A percentile compares a stretch with the other conserved stretches of the same genome.
phyloP scores from a whole-genome alignment of 1,140 invertebrate genomes.

The Saccostrea glomerata region DNA sequence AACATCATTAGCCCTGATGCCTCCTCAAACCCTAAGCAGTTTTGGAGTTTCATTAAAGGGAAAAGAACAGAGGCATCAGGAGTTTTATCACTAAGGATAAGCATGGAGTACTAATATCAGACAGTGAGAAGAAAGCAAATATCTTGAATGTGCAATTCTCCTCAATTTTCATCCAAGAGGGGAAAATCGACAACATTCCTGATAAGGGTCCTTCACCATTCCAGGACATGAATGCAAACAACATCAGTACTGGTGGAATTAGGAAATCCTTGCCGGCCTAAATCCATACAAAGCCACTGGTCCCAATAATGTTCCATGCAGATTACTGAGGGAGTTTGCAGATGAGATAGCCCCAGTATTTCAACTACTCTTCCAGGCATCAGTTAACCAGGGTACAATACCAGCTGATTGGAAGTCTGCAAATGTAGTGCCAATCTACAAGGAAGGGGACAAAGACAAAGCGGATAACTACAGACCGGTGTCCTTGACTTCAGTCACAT shows the following conservation, averaged over 20 bases:
- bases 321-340: constrained; percentile 26
- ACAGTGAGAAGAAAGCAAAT: constrained; percentile 22
- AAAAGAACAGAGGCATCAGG: constrained; percentile 30
- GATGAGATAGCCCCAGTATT: neutral
- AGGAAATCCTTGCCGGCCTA: neutral
- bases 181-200: neutral
- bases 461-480: too few species aligned
- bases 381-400: neutral
- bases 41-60: constrained; percentile 14
- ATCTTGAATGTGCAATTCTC: constrained; percentile 47
- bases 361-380: neutral
- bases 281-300: constrained; percentile 12
- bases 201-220: neutral
- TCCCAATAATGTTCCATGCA: neutral
- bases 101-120: neutral
- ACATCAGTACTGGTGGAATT: too few species aligned
- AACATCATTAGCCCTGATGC: constrained; percentile 6
- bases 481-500: too few species aligned
- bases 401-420: constrained; percentile 41
- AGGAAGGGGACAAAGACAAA: constrained; percentile 43
- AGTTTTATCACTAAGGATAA: constrained; percentile 11
- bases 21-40: neutral
- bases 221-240: too few species aligned
- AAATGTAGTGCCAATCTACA: constrained; percentile 36
- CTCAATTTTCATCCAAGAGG: neutral